Base-by-base conservation (phyloP, 2,113 vertebrate species). In the Struthidea cinerea region DNA sequence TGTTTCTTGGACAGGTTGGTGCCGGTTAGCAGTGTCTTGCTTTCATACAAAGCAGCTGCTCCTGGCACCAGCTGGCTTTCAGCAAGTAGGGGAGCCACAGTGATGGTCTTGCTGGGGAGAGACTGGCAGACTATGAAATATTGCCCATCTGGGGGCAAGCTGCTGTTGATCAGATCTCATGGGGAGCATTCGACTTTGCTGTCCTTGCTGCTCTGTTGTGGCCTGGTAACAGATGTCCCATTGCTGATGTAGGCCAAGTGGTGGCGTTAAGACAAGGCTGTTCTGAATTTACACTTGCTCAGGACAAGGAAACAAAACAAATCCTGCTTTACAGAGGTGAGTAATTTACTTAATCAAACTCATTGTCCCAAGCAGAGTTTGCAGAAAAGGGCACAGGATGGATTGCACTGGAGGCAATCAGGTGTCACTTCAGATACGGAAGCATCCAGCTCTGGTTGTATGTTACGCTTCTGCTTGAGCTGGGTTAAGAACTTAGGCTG, bases 1-100 rank as follows among this genome's bases (percentile, higher is more conserved):
- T 63, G 4, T 2, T 44, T 53, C 27, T 27, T 7, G 49, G 57
- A 76, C 21, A 18, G 44, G 7, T 4, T 12, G 35, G 24, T 2
- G 7, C 50, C 0, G 0, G 18, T 35, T 76, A 64, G 69, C 74
- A 77, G 35, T 0, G 0, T 39, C 49, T 63, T 55, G 12, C 44
- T 77, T 55, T 74, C 41, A 7, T 21, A 22, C 35, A 35, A 32
- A 59, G 65, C 75, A 75, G 86, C 65, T 0, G 7, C 56, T 90
- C 21, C 67, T 60, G 80, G 63, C 57, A 42, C 35, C 26, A 21
- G 47, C 49, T 35, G 59, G 30, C 68, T 84, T 74, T 86, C 0
- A 7, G 33, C 33, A 30, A 28, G 64, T 4, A 11, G 0, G 2
- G 71, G 49, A 52, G 30, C 30, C 26, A 37, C 33, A 7, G 23